Conservation (phyloP, 1,140 invertebrate species). For the Trigoniulus corallinus region DNA sequence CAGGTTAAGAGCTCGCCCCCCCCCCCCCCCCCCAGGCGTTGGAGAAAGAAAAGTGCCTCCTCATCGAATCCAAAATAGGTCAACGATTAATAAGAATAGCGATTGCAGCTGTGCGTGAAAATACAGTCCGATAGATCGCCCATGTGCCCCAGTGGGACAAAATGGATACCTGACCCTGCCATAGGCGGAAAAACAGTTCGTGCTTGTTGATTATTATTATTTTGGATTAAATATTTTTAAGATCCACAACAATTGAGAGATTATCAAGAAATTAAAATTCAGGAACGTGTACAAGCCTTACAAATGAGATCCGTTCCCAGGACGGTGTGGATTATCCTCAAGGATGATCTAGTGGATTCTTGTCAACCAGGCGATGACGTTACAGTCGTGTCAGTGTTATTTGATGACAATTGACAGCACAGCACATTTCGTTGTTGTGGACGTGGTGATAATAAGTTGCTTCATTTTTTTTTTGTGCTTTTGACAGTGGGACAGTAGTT, state of each 20-base stretch:
- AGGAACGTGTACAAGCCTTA: slow-evolving; percentile 56
- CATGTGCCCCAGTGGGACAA: no score
- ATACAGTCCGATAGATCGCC: no score
- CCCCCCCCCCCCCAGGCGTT: no score
- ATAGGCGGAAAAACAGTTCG: no score
- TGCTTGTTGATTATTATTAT: neutral
- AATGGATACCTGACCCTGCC: no score
- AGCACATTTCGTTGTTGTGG: no score
- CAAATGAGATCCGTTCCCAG: slow-evolving; percentile 51
- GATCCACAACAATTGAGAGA: slow-evolving; percentile 53
- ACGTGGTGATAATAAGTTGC: neutral
- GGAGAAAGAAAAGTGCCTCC: no score
- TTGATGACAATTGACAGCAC: no score
- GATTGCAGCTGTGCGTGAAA: no score
- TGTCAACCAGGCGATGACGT: slow-evolving; percentile 82
- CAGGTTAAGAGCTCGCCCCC: no score
- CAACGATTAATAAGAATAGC: no score
- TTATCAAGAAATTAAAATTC: slow-evolving; percentile 77
- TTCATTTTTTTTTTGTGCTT: neutral
- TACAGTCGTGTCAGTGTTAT: slow-evolving; percentile 47
- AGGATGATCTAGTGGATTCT: slow-evolving; percentile 70
- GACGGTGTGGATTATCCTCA: slow-evolving; percentile 58
- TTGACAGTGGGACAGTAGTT: slow-evolving; percentile 50
- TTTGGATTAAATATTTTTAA: slow-evolving; percentile 15
- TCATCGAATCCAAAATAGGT: no score